Conservation (phyloP, 2,113 vertebrate genomes). For the Planiliza haematocheilus region DNA sequence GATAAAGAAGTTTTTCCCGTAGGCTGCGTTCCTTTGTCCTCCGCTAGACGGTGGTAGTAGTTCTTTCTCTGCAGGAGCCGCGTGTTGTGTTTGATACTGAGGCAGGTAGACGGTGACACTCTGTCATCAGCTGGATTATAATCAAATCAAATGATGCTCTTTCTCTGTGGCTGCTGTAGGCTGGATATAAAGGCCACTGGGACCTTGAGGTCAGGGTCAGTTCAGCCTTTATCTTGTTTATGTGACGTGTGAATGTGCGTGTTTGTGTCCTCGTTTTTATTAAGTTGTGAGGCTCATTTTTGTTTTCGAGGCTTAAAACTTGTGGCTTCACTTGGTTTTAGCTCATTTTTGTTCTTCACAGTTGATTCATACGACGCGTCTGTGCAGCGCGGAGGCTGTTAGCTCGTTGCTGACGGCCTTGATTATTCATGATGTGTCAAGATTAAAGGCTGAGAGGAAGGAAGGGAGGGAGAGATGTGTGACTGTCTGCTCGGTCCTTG, state of each 20-base stretch:
- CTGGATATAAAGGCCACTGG: not conserved
- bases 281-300: no score
- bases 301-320: no score
- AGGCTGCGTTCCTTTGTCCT: not conserved
- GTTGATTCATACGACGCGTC: no score
- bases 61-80: no score
- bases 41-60: conserved; percentile 56
- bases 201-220: conserved; percentile 22
- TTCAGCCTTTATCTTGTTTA: not conserved
- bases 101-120: not conserved
- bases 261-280: not conserved
- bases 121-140: no score
- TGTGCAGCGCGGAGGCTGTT: not conserved
- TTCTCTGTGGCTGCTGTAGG: not conserved
- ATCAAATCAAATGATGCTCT: no score
- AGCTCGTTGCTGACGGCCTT: not conserved
- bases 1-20: not conserved
- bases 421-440: not conserved
- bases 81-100: not conserved
- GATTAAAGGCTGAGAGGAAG: conserved; percentile 17
- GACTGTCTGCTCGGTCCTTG: not conserved
- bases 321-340: no score
- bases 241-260: not conserved
- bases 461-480: fast-evolving
- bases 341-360: no score